phyloP scores from a whole-genome alignment of 2,113 vertebrate genomes.

The Agapornis roseicollis region DNA sequence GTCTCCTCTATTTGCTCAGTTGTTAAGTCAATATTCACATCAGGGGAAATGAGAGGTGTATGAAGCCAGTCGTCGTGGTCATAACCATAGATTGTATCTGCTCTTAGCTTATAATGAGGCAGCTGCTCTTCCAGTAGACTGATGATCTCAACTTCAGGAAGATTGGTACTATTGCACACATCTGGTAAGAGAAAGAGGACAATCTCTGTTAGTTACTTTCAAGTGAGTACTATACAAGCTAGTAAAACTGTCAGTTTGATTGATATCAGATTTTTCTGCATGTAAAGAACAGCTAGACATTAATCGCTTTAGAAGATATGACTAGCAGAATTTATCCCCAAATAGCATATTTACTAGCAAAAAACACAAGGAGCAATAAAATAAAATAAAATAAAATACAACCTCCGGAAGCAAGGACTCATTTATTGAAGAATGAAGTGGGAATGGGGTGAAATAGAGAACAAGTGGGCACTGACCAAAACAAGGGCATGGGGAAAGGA shows the following conservation, averaged over 20 bases:
- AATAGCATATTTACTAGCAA: background rate
- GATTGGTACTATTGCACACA: constrained; percentile 97
- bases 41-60: constrained; percentile 90
- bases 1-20: constrained; percentile 97
- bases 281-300: background rate
- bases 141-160: constrained; percentile 99
- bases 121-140: constrained; percentile 97
- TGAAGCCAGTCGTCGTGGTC: constrained; percentile 98
- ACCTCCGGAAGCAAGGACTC: background rate
- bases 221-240: background rate
- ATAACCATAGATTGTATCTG: constrained; percentile 96
- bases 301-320: background rate
- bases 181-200: constrained; percentile 72
- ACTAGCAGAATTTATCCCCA: background rate
- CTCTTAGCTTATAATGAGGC: constrained; percentile 95
- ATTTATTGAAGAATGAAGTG: background rate
- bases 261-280: background rate
- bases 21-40: constrained; percentile 87
- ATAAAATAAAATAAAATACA: background rate
- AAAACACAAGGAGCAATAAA: background rate
- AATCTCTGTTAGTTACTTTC: background rate
- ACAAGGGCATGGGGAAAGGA: background rate
- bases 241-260: background rate
- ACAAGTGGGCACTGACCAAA: background rate
- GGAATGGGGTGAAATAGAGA: background rate